Percentiles rank a stretch among this genome's conserved stretches.
phyloP scores from a whole-genome alignment of 1,140 invertebrate species.

The Wiebesia pumilae region DNA sequence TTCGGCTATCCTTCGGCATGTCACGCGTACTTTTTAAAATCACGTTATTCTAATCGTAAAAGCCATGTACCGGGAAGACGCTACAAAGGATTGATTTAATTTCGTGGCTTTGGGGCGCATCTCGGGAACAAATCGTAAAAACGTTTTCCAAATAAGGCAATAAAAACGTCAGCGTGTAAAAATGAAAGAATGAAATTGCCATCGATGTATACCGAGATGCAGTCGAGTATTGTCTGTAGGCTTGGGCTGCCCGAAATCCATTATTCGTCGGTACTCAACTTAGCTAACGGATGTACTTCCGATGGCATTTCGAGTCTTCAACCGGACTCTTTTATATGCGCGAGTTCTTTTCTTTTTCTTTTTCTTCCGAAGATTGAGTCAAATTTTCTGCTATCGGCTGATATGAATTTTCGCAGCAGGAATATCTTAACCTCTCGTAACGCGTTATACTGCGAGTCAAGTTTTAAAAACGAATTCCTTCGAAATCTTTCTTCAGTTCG shows the following conservation, averaged over 20 bases:
- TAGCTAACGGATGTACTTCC: background rate
- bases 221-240: background rate
- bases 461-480: too few relatives aligned
- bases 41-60: background rate
- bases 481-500: too few relatives aligned
- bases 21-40: background rate
- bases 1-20: background rate
- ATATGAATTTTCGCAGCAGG: background rate
- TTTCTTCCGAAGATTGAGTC: background rate
- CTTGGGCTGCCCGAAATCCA: background rate
- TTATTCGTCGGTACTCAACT: background rate
- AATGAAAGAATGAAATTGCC: constrained; percentile 10
- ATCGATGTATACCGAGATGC: background rate
- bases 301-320: background rate
- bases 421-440: background rate
- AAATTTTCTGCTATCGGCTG: background rate
- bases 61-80: background rate
- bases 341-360: background rate
- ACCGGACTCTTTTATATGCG: background rate
- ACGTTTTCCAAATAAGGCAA: background rate
- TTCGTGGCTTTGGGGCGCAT: background rate
- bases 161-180: background rate
- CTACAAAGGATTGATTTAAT: background rate
- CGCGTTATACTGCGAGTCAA: background rate
- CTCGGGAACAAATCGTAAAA: background rate